Conservation (phyloP, 2,888 invertebrate species). For the Folsomia candida region DNA sequence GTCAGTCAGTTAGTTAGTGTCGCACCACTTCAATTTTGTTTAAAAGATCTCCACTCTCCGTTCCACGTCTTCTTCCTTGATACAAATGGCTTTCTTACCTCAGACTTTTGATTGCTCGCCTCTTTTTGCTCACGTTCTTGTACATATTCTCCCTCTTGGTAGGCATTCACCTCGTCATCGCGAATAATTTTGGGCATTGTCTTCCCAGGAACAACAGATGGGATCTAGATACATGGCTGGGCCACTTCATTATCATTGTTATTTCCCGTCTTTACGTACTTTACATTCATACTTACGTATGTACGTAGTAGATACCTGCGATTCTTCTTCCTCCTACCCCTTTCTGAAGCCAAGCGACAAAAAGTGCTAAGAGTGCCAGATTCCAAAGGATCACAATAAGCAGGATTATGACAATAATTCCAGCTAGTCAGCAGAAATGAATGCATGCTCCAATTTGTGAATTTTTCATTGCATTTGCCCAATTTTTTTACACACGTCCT, state of each 20-base stretch:
- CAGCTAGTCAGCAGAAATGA: no score
- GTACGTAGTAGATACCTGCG: no score
- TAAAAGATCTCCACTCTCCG: no score
- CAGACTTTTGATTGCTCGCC: not conserved
- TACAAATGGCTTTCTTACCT: not conserved
- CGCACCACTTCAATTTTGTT: not conserved
- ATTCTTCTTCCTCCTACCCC: not conserved
- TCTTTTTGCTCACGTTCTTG: not conserved
- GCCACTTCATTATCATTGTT: no score
- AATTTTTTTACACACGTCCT: no score
- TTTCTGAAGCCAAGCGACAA: not conserved
- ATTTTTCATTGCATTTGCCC: no score
- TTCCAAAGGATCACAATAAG: not conserved
- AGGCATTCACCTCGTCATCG: not conserved
- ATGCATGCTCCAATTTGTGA: no score
- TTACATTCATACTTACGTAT: no score
- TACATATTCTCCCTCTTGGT: no score
- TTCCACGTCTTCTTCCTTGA: not conserved
- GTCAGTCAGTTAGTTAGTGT: no score
- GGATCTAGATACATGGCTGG: no score
- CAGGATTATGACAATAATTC: not conserved
- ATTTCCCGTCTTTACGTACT: not conserved
- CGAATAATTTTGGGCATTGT: constrained; percentile 1
- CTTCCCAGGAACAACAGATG: not conserved
- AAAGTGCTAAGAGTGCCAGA: not conserved